These are phyloP conservation scores for Plodia interpunctella DNA, from an alignment of 1,140 invertebrate species.

Conservation along the genomic window DNA sequence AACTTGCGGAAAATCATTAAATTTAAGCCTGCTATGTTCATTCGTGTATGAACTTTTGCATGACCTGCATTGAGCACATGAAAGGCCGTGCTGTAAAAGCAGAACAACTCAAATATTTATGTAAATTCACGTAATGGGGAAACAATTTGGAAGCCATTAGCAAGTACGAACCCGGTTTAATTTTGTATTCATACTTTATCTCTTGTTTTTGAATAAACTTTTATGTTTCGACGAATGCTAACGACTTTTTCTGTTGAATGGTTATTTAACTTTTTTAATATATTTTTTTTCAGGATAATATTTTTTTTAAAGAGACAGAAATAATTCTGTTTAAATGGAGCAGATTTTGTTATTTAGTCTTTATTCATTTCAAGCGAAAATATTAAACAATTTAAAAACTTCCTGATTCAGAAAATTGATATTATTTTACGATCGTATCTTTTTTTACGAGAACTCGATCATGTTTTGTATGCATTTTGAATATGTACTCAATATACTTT, in stretches of 20 bases:
- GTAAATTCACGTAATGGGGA: conserved; percentile 8
- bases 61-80: no score
- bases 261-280: conserved; percentile 5
- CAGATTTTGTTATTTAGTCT: neutral
- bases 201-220: conserved; percentile 6
- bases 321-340: neutral
- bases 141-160: conserved; percentile 7
- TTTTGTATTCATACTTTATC: conserved; percentile 7
- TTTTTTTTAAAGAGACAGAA: no score
- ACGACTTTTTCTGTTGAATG: neutral
- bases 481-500: no score
- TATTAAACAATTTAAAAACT: no score
- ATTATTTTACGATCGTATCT: no score
- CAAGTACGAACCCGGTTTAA: neutral
- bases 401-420: no score
- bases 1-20: no score
- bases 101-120: neutral
- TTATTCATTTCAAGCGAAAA: neutral
- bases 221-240: conserved; percentile 1
- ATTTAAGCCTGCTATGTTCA: no score
- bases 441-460: no score
- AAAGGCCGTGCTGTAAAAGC: no score
- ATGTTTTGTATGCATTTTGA: no score
- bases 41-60: no score
- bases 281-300: conserved; percentile 3